A percentile compares a stretch with the other conserved stretches of the same genome.
Conservation (phyloP, 2,888 invertebrate genomes). For the Galerucella nymphaeae region DNA sequence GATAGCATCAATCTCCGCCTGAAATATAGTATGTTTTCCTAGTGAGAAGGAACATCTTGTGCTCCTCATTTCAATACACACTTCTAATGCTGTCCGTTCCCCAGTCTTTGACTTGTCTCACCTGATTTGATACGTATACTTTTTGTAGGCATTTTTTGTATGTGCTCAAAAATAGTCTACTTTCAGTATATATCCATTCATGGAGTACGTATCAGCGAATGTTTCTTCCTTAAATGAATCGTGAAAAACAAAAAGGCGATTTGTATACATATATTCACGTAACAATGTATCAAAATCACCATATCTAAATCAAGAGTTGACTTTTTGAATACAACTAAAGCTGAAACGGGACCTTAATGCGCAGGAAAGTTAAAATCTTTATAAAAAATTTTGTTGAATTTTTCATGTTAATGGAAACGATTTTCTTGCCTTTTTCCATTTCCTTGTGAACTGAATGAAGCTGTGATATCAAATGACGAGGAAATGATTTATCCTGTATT, state of each 20-base stretch:
- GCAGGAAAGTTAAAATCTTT: slow-evolving; percentile 21
- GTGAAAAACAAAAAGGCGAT: not conserved
- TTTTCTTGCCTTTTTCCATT: slow-evolving; percentile 34
- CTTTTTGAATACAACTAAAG: slow-evolving; percentile 14
- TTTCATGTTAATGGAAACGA: slow-evolving; percentile 31
- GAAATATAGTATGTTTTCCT: too few species aligned
- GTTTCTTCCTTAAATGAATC: not conserved
- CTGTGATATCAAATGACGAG: slow-evolving; percentile 36
- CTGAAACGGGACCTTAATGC: slow-evolving; percentile 23
- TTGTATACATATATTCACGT: not conserved
- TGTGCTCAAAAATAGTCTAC: too few species aligned
- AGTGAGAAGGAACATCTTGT: too few species aligned
- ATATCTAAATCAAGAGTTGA: not conserved
- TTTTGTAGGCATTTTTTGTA: too few species aligned
- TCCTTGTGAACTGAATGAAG: slow-evolving; percentile 34
- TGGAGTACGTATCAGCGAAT: too few species aligned
- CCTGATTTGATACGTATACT: too few species aligned
- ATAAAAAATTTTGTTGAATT: slow-evolving; percentile 32
- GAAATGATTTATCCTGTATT: slow-evolving; percentile 36
- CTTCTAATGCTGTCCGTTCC: too few species aligned
- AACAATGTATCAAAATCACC: slow-evolving; percentile 6
- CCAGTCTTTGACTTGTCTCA: too few species aligned
- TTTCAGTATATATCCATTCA: too few species aligned
- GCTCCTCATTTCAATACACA: too few species aligned
- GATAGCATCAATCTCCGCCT: too few species aligned